Percentiles rank a stretch among this genome's conserved stretches.
phyloP scores from a whole-genome alignment of 2,888 invertebrate genomes.

The Coenonympha glycerion region DNA sequence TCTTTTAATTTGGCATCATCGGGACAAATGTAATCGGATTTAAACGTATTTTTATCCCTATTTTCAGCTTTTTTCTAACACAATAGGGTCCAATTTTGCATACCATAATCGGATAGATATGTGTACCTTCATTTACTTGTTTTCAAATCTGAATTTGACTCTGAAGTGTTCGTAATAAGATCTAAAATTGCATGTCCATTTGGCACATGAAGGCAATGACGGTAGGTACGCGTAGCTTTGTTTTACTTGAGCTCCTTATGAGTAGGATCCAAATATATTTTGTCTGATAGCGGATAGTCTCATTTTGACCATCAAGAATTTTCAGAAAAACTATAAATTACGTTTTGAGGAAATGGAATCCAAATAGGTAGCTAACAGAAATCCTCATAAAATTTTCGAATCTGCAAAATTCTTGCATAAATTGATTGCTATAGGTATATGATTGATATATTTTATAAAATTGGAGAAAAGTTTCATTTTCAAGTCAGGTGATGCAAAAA shows the following conservation, averaged over 20 bases:
- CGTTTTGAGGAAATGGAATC: too few relatives aligned
- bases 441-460: too few relatives aligned
- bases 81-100: not conserved
- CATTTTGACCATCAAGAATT: too few relatives aligned
- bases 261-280: slow-evolving; percentile 4
- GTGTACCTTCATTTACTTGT: not conserved
- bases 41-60: not conserved
- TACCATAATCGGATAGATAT: not conserved
- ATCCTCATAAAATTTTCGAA: too few relatives aligned
- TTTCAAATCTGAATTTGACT: not conserved
- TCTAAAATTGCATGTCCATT: not conserved
- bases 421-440: too few relatives aligned
- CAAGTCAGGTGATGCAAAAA: too few relatives aligned
- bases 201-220: too few relatives aligned
- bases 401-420: too few relatives aligned
- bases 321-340: too few relatives aligned
- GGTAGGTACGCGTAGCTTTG: slow-evolving; percentile 14
- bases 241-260: slow-evolving; percentile 19
- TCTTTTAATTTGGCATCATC: slow-evolving; percentile 19
- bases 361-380: too few relatives aligned
- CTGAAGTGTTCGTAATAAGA: not conserved
- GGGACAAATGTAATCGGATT: slow-evolving; percentile 23
- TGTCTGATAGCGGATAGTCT: too few relatives aligned
- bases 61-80: slow-evolving; percentile 1
- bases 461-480: too few relatives aligned